Conservation (phyloP, 2,113 vertebrate genomes). For the Callocephalon fimbriatum region DNA sequence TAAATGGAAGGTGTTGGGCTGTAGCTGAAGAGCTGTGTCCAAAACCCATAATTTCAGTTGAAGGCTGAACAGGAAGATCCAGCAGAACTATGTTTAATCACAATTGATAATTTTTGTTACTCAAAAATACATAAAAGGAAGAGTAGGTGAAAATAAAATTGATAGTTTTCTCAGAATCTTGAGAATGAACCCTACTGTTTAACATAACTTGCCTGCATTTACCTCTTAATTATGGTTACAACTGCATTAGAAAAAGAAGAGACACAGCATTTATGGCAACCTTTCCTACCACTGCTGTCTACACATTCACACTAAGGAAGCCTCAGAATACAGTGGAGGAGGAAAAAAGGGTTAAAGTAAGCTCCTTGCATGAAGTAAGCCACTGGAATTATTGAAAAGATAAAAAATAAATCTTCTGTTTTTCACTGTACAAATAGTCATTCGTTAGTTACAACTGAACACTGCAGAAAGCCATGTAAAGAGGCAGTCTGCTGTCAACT, state of each 20-base stretch:
- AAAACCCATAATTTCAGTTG: constrained; percentile 90
- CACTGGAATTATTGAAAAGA: background rate
- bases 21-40: constrained; percentile 79
- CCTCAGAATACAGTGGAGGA: background rate
- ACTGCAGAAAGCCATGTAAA: background rate
- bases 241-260: background rate
- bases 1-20: constrained; percentile 89
- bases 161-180: background rate
- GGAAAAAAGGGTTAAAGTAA: background rate
- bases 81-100: constrained; percentile 79
- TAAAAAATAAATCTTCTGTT: background rate
- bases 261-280: background rate
- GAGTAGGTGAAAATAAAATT: background rate
- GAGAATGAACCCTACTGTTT: background rate
- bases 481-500: background rate
- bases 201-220: background rate
- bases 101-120: constrained; percentile 45
- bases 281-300: background rate
- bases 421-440: background rate
- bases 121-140: background rate
- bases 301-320: background rate
- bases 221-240: background rate
- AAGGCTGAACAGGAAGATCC: constrained; percentile 83
- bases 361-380: background rate
- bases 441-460: background rate